A percentile compares a stretch with the other conserved stretches of the same genome.
phyloP scores from a whole-genome alignment of 2,888 invertebrate genomes.

The Brachyopa scutellaris region DNA sequence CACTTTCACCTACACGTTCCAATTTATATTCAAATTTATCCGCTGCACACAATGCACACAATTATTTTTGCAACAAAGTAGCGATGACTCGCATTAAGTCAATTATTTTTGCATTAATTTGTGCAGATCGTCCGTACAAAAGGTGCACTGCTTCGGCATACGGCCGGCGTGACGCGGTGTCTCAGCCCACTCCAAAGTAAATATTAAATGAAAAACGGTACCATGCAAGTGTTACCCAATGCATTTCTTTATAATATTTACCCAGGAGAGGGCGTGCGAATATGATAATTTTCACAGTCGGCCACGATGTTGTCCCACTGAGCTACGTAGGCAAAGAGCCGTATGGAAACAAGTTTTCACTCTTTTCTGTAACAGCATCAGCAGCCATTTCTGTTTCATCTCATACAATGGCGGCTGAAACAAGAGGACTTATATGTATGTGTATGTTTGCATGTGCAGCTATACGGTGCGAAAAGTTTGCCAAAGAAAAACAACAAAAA shows the following conservation, averaged over 20 bases:
- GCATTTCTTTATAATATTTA: neutral
- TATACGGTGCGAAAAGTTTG: conserved; percentile 35
- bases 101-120: conserved; percentile 38
- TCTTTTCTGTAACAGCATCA: neutral
- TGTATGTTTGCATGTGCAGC: too few relatives aligned
- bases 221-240: conserved; percentile 4
- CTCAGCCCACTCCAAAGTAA: conserved; percentile 21
- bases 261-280: conserved; percentile 20
- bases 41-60: neutral
- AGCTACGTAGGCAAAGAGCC: neutral
- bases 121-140: neutral
- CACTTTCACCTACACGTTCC: conserved; percentile 15
- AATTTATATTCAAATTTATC: conserved; percentile 20
- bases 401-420: conserved; percentile 58
- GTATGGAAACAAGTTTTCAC: conserved; percentile 23
- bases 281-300: neutral
- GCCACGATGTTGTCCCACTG: conserved; percentile 2
- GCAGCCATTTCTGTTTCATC: conserved; percentile 63
- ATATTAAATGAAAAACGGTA: conserved; percentile 6
- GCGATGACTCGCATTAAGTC: conserved; percentile 7
- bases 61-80: conserved; percentile 35
- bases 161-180: neutral
- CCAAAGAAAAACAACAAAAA: conserved; percentile 34
- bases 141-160: neutral
- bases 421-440: conserved; percentile 26